Evolutionary conservation across 2,113 vertebrate genomes (phyloP), one percentile per base, ranked within the genome.

Genomic region (Malurus cyaneus): DNA sequence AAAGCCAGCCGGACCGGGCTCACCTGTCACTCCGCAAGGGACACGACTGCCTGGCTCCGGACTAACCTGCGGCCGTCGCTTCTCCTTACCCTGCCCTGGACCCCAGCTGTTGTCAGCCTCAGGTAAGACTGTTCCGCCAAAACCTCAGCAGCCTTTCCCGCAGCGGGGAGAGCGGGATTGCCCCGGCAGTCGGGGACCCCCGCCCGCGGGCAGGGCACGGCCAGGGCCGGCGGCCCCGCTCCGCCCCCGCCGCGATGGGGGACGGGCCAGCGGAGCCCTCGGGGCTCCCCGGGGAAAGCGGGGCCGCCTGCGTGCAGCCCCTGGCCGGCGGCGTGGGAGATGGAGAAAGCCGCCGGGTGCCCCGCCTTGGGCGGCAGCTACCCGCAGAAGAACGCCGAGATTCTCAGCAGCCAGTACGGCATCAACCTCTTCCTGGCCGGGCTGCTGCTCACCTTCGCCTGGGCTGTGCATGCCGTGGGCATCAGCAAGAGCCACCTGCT

Each of bases 361-460:
- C 46, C 53, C 23, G 42, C 82, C 1, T 16, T 20, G 59, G 61
- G 76, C 28, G 64, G 93, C 78, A 97, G 98, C 83, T 99, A 98
- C 69, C 99, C 98, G 8, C 98, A 98, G 97, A 99, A 99, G 94
- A 98, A 98, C 95, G 99, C 98, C 4, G 98, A 99, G 98, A 98
- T 98, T 78, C 98, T 99, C 91, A 99, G 99, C 95, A 98, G 98
- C 44, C 99, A 99, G 97, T 99, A 99, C 69, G 99, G 99, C 47
- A 98, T 98, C 96, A 99, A 99, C n/a, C 91, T 99, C 88, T 98
- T 99, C 82, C 95, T 99, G 94, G 98, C 98, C 28, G 99, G 99
- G 61, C 96, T 98, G 86, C 97, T 99, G 92, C 94, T 99, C 93
- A 99, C 99, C 98, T 97, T 99, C 79, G 98, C 99, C 76, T 98